A percentile compares a stretch with the other conserved stretches of the same genome.
Evolutionary conservation across 1,140 invertebrate species (phyloP).

Genomic region (Scaptomyza hsui): DNA sequence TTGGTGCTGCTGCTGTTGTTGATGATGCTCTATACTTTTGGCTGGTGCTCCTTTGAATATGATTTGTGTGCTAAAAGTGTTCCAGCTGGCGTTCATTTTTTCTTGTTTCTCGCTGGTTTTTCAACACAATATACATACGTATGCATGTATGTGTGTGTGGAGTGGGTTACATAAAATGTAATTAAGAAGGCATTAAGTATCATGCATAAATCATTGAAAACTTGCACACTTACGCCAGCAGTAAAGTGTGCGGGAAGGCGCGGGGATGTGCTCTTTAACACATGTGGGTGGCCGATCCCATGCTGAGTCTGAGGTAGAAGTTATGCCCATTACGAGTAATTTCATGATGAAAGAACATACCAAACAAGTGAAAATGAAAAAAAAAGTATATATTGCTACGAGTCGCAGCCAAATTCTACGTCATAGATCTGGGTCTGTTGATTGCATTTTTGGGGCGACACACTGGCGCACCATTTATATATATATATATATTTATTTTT

Average conservation of each 20-base stretch:
- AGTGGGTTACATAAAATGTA: slow-evolving; percentile 66
- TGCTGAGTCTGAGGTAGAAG: slow-evolving; percentile 6
- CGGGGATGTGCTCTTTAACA: not conserved
- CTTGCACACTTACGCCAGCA: slow-evolving; percentile 38
- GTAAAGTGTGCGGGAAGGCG: not conserved
- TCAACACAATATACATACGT: slow-evolving; percentile 50
- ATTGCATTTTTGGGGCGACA: slow-evolving; percentile 71
- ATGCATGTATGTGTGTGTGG: slow-evolving; percentile 24
- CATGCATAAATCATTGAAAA: slow-evolving; percentile 76
- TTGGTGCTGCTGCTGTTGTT: not conserved
- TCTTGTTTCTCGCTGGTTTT: slow-evolving; percentile 43
- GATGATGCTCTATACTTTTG: not conserved
- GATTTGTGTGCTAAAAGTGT: slow-evolving; percentile 58
- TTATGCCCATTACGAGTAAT: slow-evolving; percentile 29
- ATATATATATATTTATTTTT: no score
- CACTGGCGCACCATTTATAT: slow-evolving; percentile 59
- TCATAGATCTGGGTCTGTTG: slow-evolving; percentile 70
- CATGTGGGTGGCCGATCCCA: not conserved
- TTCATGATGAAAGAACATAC: slow-evolving; percentile 16
- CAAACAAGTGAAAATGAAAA: not conserved
- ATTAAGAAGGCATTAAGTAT: slow-evolving; percentile 79
- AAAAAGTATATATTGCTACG: not conserved
- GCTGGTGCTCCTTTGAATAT: slow-evolving; percentile 40
- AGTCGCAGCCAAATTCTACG: slow-evolving; percentile 34
- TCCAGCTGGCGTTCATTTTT: slow-evolving; percentile 15